These are phyloP conservation scores for Eubucco bourcierii DNA, from an alignment of 2,113 vertebrate species.

Conservation along the genomic window DNA sequence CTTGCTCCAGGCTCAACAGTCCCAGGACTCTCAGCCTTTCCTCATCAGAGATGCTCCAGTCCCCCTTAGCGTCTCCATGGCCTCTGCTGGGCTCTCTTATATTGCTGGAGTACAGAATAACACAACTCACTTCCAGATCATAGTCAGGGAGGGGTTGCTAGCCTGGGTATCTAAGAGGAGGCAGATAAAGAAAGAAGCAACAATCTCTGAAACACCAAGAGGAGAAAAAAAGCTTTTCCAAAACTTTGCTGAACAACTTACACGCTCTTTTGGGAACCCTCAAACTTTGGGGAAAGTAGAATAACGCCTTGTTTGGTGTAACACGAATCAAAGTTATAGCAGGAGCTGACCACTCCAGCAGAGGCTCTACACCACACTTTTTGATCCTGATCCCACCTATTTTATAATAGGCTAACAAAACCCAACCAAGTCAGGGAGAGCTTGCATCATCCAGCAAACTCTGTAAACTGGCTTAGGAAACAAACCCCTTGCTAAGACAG, in stretches of 20 bases:
- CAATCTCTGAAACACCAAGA: background rate
- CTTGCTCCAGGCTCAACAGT: no score
- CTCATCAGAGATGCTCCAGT: no score
- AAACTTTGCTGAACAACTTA: background rate
- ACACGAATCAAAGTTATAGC: background rate
- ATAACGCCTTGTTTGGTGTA: background rate
- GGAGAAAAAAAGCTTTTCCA: background rate
- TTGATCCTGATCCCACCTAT: background rate
- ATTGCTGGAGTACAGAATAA: background rate
- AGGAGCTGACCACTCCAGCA: background rate
- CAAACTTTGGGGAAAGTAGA: background rate
- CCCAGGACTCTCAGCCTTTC: no score
- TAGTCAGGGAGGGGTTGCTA: background rate
- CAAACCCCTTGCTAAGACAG: background rate
- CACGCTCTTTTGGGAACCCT: background rate
- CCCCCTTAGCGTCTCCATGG: no score
- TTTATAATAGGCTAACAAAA: background rate
- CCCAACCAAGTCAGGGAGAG: background rate
- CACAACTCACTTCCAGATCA: background rate
- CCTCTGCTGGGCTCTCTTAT: no score
- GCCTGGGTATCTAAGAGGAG: background rate
- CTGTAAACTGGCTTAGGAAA: background rate
- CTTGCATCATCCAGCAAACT: background rate
- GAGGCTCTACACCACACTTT: background rate
- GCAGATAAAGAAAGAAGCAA: background rate